Base-by-base conservation (phyloP, 2,113 vertebrate genomes). In the Ceyx melanurus region DNA sequence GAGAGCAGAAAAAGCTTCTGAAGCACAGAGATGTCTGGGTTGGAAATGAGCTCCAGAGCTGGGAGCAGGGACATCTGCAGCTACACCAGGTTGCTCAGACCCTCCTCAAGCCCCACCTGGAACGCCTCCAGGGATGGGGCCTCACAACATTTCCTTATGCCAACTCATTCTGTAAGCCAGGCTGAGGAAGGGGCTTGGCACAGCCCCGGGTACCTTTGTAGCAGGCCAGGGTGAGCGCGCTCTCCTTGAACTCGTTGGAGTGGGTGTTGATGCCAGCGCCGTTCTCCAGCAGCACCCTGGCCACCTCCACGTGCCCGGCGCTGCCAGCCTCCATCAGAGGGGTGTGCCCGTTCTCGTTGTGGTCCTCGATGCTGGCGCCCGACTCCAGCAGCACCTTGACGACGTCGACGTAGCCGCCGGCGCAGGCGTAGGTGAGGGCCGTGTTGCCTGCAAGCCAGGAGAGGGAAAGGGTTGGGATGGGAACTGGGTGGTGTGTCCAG, bases 191-290 rank as follows among this genome's bases (percentile, higher is more conserved):
- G 8, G 6, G 4, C 53, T 14, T 25, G 5, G 26, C 51, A 16
- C 21, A 23, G 48, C 48, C 48, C 48, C 48, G 12, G 50, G 50
- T 51, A 99, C 99, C 99, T 99, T 99, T 99, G 94, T 99, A 99
- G 97, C 99, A 99, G 43, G 99, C 99, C 92, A 99, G 98, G 0
- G 99, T 99, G 82, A 99, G 99, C 2, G 99, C 99, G 18, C 99
- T 99, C 98, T 99, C 99, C 96, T 99, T 99, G 97, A 99, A 99
- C 92, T 99, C 99, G 57, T 99, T 99, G 97, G 99, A 99, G 98
- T 99, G 99, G 43, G 99, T 99, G 88, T 99, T 99, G 92, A 99
- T 99, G 95, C 99, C 99, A 5, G 99, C 99, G 29, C 99, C 99
- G 9, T 99, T 99, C 83, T 99, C 99, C 89, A 99, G 95, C 66